phyloP scores from a whole-genome alignment of 2,113 vertebrate species.

The Stigmatopora argus region DNA sequence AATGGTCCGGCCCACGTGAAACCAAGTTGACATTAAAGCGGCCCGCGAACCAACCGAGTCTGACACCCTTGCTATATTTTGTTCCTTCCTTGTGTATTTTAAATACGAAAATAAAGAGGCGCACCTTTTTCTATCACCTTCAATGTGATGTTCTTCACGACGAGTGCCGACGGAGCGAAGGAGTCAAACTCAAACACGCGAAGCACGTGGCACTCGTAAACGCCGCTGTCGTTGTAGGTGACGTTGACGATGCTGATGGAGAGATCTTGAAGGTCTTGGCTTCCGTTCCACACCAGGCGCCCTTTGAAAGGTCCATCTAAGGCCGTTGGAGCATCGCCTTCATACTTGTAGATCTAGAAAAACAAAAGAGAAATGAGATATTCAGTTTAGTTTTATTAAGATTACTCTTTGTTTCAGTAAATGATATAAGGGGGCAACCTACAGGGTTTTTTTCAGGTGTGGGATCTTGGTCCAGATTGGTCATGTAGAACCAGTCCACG shows the following conservation, averaged over 20 bases:
- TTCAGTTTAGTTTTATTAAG: too few relatives aligned
- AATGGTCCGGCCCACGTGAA: too few relatives aligned
- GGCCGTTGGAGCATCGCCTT: conserved; percentile 31
- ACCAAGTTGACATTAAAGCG: too few relatives aligned
- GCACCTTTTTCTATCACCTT: conserved; percentile 81
- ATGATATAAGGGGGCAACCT: conserved; percentile 43
- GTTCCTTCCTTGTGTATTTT: not conserved
- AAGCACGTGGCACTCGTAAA: conserved; percentile 79
- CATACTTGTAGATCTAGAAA: conserved; percentile 78
- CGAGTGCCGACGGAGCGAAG: conserved; percentile 69
- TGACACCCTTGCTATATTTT: not conserved
- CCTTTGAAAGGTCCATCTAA: conserved; percentile 72
- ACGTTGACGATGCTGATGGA: conserved; percentile 84
- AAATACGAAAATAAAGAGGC: not conserved
- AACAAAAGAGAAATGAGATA: not conserved
- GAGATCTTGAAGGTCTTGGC: conserved; percentile 89
- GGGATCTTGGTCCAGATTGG: conserved; percentile 38
- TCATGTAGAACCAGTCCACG: conserved; percentile 85
- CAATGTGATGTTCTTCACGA: conserved; percentile 71
- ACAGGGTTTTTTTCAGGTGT: conserved; percentile 53
- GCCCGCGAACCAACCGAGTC: too few relatives aligned
- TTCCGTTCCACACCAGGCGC: conserved; percentile 84
- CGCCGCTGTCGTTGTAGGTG: conserved; percentile 78
- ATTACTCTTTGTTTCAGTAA: not conserved
- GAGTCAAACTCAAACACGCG: conserved; percentile 81